A percentile compares a stretch with the other conserved stretches of the same genome.
Conservation (phyloP, 1,140 invertebrate genomes). For the Trichoplusia ni region DNA sequence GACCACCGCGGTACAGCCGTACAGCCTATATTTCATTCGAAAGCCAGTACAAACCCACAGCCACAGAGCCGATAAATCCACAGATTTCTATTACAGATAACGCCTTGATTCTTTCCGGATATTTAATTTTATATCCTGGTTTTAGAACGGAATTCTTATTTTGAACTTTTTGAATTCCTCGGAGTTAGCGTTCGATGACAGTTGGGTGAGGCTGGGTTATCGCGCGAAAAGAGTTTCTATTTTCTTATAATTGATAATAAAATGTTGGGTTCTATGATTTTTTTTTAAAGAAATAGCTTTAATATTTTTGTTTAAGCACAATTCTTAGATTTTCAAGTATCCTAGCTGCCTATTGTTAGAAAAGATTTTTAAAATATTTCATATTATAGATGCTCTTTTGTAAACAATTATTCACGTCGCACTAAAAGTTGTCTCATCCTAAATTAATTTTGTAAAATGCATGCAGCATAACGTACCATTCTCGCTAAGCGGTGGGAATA, state of each 20-base stretch:
- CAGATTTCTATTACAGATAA: constrained; percentile 78
- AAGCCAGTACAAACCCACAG: constrained; percentile 49
- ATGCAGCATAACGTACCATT: neutral
- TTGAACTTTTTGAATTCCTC: constrained; percentile 41
- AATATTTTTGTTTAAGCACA: no score
- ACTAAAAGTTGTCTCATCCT: neutral
- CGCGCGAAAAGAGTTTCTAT: neutral
- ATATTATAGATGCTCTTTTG: no score
- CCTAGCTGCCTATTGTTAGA: no score
- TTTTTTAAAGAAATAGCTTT: no score
- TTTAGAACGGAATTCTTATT: constrained; percentile 51
- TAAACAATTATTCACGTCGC: no score
- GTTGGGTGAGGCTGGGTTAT: neutral
- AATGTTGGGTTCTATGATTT: no score
- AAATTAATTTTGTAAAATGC: neutral
- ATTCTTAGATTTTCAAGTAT: no score
- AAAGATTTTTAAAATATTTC: no score
- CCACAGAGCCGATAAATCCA: constrained; percentile 71
- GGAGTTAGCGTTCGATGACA: constrained; percentile 17
- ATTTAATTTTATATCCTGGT: constrained; percentile 72
- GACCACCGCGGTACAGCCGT: constrained; percentile 43
- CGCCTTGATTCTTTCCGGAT: constrained; percentile 71
- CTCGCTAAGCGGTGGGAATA: neutral
- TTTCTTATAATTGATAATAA: no score
- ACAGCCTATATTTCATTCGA: constrained; percentile 70